phyloP scores from a whole-genome alignment of 2,113 vertebrate species.

The Myotis davidii region DNA sequence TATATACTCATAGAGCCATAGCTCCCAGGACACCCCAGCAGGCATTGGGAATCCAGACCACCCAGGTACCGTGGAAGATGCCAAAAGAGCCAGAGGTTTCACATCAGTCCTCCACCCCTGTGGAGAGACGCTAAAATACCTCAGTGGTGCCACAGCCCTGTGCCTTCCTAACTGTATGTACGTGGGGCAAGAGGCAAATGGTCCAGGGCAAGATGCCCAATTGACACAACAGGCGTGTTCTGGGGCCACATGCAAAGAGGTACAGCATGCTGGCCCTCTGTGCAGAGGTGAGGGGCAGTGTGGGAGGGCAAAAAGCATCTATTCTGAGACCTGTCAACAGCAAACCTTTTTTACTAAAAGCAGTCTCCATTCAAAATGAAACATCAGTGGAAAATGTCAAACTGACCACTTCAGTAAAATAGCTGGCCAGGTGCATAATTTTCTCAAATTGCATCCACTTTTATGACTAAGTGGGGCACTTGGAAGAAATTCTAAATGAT shows the following conservation, averaged over 20 bases:
- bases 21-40: neutral
- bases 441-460: constrained; percentile 62
- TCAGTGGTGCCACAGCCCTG: neutral
- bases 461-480: constrained; percentile 55
- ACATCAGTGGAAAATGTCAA: constrained; percentile 25
- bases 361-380: constrained; percentile 40
- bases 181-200: neutral
- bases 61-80: neutral
- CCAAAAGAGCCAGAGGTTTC: neutral
- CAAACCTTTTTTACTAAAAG: neutral
- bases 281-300: neutral
- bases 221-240: neutral
- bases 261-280: too few species aligned
- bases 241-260: neutral
- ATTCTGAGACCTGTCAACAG: neutral
- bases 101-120: fast-evolving
- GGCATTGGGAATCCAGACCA: neutral
- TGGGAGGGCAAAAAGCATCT: neutral
- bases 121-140: neutral
- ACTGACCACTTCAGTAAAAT: constrained; percentile 45
- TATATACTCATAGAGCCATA: neutral
- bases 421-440: constrained; percentile 39
- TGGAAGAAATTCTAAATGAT: constrained; percentile 48
- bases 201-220: neutral
- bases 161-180: neutral